Evolutionary conservation across 1,140 invertebrate species (phyloP).

Genomic region (Proales similis): DNA sequence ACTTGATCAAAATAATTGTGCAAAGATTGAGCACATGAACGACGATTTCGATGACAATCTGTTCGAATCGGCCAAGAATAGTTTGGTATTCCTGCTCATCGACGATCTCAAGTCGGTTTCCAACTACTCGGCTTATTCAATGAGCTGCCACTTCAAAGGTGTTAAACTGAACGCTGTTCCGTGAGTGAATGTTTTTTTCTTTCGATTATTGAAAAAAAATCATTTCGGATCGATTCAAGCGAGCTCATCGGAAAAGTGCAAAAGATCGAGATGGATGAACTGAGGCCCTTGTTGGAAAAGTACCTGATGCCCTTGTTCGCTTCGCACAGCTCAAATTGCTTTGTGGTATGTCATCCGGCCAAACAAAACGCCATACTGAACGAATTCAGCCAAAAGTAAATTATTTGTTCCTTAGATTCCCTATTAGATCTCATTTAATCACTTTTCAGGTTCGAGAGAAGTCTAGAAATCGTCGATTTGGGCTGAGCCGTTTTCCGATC

Average conservation of each 20-base stretch:
- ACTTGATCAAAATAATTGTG: too few species aligned
- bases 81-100: slow-evolving; percentile 74
- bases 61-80: slow-evolving; percentile 73
- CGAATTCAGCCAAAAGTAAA: slow-evolving; percentile 56
- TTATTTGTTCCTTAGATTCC: too few species aligned
- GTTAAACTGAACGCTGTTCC: slow-evolving; percentile 64
- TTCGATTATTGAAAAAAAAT: background rate
- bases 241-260: slow-evolving; percentile 63
- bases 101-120: slow-evolving; percentile 68
- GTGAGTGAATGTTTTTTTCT: slow-evolving; percentile 47
- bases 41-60: slow-evolving; percentile 65
- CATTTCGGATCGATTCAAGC: slow-evolving; percentile 49
- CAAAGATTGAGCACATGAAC: slow-evolving; percentile 62
- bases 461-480: too few species aligned
- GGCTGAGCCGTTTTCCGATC: too few species aligned
- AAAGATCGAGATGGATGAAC: slow-evolving; percentile 61
- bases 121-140: slow-evolving; percentile 63
- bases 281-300: slow-evolving; percentile 61
- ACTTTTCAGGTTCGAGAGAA: too few species aligned
- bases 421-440: too few species aligned
- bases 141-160: slow-evolving; percentile 65
- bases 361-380: slow-evolving; percentile 63
- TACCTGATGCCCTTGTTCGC: slow-evolving; percentile 64
- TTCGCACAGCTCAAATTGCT: slow-evolving; percentile 57
- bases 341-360: slow-evolving; percentile 67